phyloP scores from a whole-genome alignment of 2,888 invertebrate genomes.

The Agonopterix subpropinquella region DNA sequence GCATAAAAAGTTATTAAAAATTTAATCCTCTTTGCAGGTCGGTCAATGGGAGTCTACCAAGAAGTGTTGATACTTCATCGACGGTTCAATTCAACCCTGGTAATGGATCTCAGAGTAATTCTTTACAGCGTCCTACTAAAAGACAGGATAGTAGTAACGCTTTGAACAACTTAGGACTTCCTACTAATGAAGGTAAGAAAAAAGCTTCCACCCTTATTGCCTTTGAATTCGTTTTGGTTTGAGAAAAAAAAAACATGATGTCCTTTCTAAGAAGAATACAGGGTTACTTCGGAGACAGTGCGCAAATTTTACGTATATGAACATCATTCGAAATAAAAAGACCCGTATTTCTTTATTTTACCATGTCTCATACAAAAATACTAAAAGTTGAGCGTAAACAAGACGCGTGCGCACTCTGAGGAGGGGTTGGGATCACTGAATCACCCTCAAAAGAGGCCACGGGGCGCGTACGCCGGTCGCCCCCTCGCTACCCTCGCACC shows the following conservation, averaged over 20 bases:
- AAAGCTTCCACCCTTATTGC: slow-evolving; percentile 1
- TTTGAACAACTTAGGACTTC: slow-evolving; percentile 56
- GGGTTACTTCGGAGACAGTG: too few species aligned
- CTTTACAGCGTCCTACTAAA: slow-evolving; percentile 49
- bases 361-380: too few species aligned
- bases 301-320: too few species aligned
- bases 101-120: slow-evolving; percentile 60
- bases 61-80: slow-evolving; percentile 59
- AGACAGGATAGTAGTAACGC: slow-evolving; percentile 59
- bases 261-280: too few species aligned
- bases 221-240: not conserved
- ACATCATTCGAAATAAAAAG: too few species aligned
- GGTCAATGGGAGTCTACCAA: slow-evolving; percentile 61
- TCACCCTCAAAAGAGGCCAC: too few species aligned
- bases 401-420: too few species aligned
- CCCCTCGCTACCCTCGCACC: too few species aligned
- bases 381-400: too few species aligned
- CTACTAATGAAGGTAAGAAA: slow-evolving; percentile 47
- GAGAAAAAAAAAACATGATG: not conserved
- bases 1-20: not conserved
- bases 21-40: slow-evolving; percentile 34
- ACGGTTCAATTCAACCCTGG: slow-evolving; percentile 55
- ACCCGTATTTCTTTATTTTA: too few species aligned
- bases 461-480: too few species aligned
- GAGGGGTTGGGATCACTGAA: too few species aligned